phyloP scores from a whole-genome alignment of 2,888 invertebrate genomes.

The Phortica magna region DNA sequence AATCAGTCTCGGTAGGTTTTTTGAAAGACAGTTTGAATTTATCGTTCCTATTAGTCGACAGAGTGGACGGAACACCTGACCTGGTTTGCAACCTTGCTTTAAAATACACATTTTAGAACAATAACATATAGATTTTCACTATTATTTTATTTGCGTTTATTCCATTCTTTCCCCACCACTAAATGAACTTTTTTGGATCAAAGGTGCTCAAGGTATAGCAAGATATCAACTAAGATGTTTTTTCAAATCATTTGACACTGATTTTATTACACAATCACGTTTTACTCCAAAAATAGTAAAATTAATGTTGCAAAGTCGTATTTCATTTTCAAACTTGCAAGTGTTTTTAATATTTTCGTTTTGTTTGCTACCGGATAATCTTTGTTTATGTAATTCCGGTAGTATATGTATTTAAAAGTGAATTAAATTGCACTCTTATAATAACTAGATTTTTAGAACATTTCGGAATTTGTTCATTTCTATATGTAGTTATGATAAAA shows the following conservation, averaged over 20 bases:
- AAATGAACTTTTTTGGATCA: slow-evolving; percentile 57
- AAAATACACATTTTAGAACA: neutral
- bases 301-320: neutral
- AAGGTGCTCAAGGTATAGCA: slow-evolving; percentile 78
- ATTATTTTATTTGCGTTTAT: slow-evolving; percentile 28
- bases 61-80: no score
- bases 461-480: neutral
- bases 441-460: neutral
- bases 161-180: slow-evolving; percentile 3
- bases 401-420: neutral
- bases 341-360: slow-evolving; percentile 14
- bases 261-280: slow-evolving; percentile 1
- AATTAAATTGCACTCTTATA: neutral
- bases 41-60: no score
- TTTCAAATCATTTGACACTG: slow-evolving; percentile 47
- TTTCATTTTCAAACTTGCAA: neutral
- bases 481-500: neutral
- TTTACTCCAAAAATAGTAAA: neutral
- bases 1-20: no score
- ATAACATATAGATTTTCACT: slow-evolving; percentile 22
- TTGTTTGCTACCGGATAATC: neutral
- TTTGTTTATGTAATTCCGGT: neutral
- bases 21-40: no score
- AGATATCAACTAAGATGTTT: slow-evolving; percentile 31
- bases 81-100: no score